Conservation (phyloP, 2,113 vertebrate species). For the Pachyramphus minor region DNA sequence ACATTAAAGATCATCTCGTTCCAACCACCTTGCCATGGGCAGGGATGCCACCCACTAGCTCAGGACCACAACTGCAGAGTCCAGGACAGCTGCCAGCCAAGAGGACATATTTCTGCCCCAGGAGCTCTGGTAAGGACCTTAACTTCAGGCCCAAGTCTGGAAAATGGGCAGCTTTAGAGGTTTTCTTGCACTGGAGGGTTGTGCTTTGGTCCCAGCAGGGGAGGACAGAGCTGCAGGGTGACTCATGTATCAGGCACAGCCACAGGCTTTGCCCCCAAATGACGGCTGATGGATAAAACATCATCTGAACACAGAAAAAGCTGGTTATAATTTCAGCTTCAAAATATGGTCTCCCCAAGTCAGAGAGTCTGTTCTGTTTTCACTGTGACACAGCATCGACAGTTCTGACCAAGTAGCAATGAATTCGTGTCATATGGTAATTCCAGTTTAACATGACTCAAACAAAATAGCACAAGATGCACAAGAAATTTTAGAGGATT, state of each 20-base stretch:
- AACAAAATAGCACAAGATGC: neutral
- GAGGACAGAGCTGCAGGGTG: neutral
- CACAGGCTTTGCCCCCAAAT: neutral
- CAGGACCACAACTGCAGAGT: neutral
- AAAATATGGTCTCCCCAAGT: neutral
- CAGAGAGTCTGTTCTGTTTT: neutral
- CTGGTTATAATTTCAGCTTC: neutral
- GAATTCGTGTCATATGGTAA: neutral
- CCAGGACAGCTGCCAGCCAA: neutral
- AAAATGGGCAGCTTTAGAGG: neutral
- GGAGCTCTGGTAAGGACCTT: neutral
- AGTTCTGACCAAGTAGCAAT: neutral
- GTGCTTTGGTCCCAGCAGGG: neutral
- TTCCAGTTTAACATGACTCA: neutral
- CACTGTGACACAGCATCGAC: neutral
- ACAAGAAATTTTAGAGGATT: neutral
- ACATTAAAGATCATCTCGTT: neutral
- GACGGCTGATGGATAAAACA: neutral
- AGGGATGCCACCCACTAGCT: neutral
- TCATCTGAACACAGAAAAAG: neutral
- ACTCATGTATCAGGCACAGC: rapidly evolving
- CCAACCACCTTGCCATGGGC: neutral
- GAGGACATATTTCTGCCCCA: neutral
- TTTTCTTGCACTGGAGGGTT: neutral
- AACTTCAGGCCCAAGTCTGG: neutral